phyloP scores from a whole-genome alignment of 2,797 vertebrate species.

The Aulostomus chinensis region DNA sequence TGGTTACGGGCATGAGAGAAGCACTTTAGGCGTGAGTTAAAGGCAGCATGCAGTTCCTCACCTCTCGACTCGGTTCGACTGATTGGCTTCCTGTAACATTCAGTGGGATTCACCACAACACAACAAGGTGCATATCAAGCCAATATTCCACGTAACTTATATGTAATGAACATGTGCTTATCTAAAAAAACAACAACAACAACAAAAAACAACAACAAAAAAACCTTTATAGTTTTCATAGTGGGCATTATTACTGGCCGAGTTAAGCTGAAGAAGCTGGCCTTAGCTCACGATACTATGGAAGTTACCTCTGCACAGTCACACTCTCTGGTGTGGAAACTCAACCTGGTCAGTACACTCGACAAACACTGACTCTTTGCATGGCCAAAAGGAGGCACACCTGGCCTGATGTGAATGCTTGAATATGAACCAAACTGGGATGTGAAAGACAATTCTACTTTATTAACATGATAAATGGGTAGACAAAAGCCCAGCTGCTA shows the following conservation, averaged over 20 bases:
- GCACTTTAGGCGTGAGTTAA: conserved; percentile 73
- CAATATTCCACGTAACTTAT: conserved; percentile 40
- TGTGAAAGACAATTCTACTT: conserved; percentile 67
- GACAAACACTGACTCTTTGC: conserved; percentile 65
- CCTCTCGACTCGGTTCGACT: conserved; percentile 44
- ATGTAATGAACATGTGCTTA: conserved; percentile 46
- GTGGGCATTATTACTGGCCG: conserved; percentile 50
- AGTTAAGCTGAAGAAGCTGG: conserved; percentile 48
- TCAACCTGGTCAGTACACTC: conserved; percentile 33
- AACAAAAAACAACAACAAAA: no score
- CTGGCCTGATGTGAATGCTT: conserved; percentile 78
- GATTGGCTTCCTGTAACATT: conserved; percentile 51
- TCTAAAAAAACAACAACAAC: no score
- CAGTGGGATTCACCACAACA: conserved; percentile 39
- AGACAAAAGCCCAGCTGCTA: conserved; percentile 74
- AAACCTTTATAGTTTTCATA: conserved; percentile 52
- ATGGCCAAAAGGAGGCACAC: conserved; percentile 76
- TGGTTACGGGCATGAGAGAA: conserved; percentile 68
- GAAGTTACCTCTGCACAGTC: conserved; percentile 62
- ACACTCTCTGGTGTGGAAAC: conserved; percentile 49
- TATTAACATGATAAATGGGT: conserved; percentile 73
- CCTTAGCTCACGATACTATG: conserved; percentile 36
- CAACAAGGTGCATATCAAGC: conserved; percentile 54
- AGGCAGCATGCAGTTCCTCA: conserved; percentile 69
- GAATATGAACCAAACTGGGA: conserved; percentile 69